Conservation (phyloP, 2,888 invertebrate genomes). For the Drosophila helvetica region DNA sequence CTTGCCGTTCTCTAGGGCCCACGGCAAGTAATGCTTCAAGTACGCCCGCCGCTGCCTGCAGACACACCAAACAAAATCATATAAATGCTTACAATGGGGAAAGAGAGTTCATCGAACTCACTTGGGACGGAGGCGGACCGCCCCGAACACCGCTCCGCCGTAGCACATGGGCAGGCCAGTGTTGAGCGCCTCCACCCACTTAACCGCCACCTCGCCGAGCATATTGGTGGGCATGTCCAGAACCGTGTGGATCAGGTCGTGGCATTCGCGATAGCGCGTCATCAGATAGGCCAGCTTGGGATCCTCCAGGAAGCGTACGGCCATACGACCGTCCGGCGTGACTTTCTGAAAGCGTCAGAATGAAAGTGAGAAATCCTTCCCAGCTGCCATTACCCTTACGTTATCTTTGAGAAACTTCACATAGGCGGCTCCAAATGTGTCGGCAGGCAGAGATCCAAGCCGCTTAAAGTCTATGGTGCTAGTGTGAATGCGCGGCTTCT, state of each 20-base stretch:
- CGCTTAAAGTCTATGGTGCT: constrained; percentile 90
- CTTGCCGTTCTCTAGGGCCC: constrained; percentile 92
- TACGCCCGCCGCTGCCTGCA: constrained; percentile 90
- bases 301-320: constrained; percentile 96
- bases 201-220: constrained; percentile 96
- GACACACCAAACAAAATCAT: constrained; percentile 16
- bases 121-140: constrained; percentile 92
- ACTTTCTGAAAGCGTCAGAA: constrained; percentile 86
- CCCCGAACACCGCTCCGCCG: constrained; percentile 96
- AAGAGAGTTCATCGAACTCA: constrained; percentile 53
- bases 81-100: constrained; percentile 27
- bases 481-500: constrained; percentile 94
- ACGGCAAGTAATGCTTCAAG: constrained; percentile 90
- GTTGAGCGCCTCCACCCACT: constrained; percentile 99
- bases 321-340: constrained; percentile 94
- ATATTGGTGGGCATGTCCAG: constrained; percentile 97
- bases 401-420: constrained; percentile 92
- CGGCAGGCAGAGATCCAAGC: constrained; percentile 89
- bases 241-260: constrained; percentile 96
- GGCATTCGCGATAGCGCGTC: constrained; percentile 98
- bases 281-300: constrained; percentile 96
- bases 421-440: constrained; percentile 94
- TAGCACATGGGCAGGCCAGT: constrained; percentile 98
- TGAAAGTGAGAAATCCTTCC: not conserved
- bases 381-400: constrained; percentile 66